A percentile compares a stretch with the other conserved stretches of the same genome.
Conservation (phyloP, 1,140 invertebrate species). For the Hycleus phaleratus region DNA sequence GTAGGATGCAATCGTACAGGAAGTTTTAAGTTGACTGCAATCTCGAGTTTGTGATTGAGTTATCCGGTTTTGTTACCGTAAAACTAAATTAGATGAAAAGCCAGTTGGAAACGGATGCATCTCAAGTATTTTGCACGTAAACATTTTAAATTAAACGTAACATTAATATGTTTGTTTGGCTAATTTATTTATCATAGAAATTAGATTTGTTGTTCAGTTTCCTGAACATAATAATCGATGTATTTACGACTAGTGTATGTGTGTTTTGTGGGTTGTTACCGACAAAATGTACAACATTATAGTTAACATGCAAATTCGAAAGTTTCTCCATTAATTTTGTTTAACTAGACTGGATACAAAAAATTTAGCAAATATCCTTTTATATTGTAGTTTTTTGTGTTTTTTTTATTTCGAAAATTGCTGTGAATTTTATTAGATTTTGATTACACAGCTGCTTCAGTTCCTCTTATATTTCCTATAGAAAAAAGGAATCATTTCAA, state of each 20-base stretch:
- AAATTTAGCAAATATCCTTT: too few relatives aligned
- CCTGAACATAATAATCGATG: too few relatives aligned
- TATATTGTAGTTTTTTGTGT: too few relatives aligned
- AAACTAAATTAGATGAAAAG: constrained; percentile 5
- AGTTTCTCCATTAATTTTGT: too few relatives aligned
- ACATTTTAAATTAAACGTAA: constrained; percentile 7
- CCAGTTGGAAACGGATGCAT: neutral
- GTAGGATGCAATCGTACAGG: constrained; percentile 12
- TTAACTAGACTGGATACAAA: too few relatives aligned
- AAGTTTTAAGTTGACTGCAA: constrained; percentile 13
- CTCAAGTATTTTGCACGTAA: neutral
- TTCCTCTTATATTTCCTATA: too few relatives aligned
- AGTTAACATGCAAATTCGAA: too few relatives aligned
- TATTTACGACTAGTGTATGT: too few relatives aligned
- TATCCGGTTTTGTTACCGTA: constrained; percentile 10
- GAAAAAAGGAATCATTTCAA: too few relatives aligned
- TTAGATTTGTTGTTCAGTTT: neutral
- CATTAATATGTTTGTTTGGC: constrained; percentile 3
- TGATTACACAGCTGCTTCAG: too few relatives aligned
- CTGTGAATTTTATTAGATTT: too few relatives aligned
- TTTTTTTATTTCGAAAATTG: too few relatives aligned
- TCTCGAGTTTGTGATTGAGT: constrained; percentile 14
- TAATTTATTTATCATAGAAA: constrained; percentile 1
- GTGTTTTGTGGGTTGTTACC: neutral
- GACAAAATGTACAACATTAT: neutral